These are phyloP conservation scores for Apeltes quadracus DNA, from an alignment of 2,113 vertebrate genomes.

Conservation along the genomic window DNA sequence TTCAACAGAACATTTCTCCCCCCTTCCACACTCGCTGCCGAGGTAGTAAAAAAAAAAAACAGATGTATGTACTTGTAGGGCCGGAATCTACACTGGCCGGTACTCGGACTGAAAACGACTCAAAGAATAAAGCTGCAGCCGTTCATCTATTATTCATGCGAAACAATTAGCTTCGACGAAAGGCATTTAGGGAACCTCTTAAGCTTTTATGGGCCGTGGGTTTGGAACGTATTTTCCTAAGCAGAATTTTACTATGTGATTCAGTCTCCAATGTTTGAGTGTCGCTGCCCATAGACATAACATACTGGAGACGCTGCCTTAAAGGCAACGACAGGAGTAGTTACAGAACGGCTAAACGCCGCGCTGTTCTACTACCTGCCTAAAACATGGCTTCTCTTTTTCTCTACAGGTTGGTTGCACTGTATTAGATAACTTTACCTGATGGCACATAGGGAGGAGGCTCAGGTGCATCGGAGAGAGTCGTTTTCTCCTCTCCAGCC, in stretches of 20 bases:
- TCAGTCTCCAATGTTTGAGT: conserved; percentile 35
- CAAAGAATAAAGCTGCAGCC: conserved; percentile 41
- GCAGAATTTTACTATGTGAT: conserved; percentile 48
- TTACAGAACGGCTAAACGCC: conserved; percentile 2
- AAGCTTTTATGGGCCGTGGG: conserved; percentile 50
- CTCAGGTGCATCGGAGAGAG: conserved; percentile 86
- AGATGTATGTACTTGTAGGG: conserved; percentile 45
- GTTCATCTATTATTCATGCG: conserved; percentile 58
- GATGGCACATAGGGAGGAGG: conserved; percentile 45
- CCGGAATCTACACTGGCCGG: conserved; percentile 47
- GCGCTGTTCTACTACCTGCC: background rate
- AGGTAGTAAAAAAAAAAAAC: conserved; percentile 66
- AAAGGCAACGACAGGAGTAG: conserved; percentile 14
- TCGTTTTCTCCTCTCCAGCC: conserved; percentile 96
- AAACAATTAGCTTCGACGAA: conserved; percentile 61
- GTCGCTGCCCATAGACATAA: conserved; percentile 29
- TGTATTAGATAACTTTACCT: conserved; percentile 65
- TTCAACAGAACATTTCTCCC: conserved; percentile 56
- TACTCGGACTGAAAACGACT: too few relatives aligned
- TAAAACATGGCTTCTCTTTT: background rate
- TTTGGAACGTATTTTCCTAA: conserved; percentile 44
- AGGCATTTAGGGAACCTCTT: conserved; percentile 59
- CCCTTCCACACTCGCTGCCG: conserved; percentile 33
- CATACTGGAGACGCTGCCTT: conserved; percentile 26
- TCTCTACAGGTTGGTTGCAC: background rate